phyloP scores from a whole-genome alignment of 2,888 invertebrate genomes.

The Drosophila infuscata region DNA sequence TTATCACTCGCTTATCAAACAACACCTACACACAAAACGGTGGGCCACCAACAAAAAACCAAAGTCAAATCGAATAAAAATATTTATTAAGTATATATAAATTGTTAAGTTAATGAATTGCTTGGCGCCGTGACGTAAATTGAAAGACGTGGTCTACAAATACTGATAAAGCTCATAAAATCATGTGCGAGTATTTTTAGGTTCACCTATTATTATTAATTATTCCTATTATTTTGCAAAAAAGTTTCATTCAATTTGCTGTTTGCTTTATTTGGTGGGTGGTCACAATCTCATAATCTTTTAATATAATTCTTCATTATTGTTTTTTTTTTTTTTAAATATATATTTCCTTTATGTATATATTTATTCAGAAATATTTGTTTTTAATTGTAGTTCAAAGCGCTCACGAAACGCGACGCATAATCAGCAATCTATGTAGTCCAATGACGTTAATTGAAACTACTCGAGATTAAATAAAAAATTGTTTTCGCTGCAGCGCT shows the following conservation, averaged over 20 bases:
- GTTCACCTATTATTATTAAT: background rate
- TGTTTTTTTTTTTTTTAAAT: conserved; percentile 15
- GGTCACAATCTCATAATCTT: conserved; percentile 54
- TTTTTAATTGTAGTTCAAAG: conserved; percentile 60
- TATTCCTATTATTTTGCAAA: conserved; percentile 11
- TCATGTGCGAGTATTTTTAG: conserved; percentile 32
- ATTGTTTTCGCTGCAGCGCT: conserved; percentile 60
- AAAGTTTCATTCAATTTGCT: conserved; percentile 25
- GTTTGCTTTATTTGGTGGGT: conserved; percentile 49
- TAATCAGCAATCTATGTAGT: conserved; percentile 76
- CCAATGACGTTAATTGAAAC: conserved; percentile 81
- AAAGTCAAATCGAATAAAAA: conserved; percentile 14
- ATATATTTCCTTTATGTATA: conserved; percentile 29
- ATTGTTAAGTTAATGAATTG: conserved; percentile 71
- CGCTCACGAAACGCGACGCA: conserved; percentile 51
- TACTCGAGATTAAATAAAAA: conserved; percentile 72
- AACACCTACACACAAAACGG: conserved; percentile 44
- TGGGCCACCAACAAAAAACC: conserved; percentile 11
- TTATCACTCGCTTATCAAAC: conserved; percentile 46
- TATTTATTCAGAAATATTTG: conserved; percentile 21
- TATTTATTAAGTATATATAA: conserved; percentile 55
- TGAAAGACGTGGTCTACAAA: conserved; percentile 43
- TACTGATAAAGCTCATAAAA: conserved; percentile 45
- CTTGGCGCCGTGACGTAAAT: conserved; percentile 68
- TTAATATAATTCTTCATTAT: conserved; percentile 51